A percentile compares a stretch with the other conserved stretches of the same genome.
Evolutionary conservation across 2,113 vertebrate genomes (phyloP).

Genomic region (Paramisgurnus dabryanus): DNA sequence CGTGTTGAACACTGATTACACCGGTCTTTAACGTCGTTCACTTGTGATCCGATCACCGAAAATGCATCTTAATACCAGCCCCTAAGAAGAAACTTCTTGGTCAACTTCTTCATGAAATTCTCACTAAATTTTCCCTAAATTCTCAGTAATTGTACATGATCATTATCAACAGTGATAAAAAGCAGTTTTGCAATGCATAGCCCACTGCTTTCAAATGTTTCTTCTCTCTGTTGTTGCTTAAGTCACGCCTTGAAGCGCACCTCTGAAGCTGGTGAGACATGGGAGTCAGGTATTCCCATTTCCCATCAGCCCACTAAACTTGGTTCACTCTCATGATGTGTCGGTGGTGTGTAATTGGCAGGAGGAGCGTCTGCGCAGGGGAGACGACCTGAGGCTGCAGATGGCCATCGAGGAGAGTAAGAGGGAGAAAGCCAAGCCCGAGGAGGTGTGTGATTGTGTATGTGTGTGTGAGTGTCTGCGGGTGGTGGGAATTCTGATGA

Average conservation of each 20-base stretch:
- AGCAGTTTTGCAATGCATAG: neutral
- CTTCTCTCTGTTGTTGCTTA: neutral
- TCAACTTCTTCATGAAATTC: too few species aligned
- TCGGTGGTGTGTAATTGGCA: slow-evolving; percentile 67
- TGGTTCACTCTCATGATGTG: slow-evolving; percentile 24
- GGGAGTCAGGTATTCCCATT: slow-evolving; percentile 39
- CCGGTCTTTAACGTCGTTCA: too few species aligned
- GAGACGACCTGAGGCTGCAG: slow-evolving; percentile 89
- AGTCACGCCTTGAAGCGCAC: slow-evolving; percentile 28
- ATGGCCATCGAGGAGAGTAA: slow-evolving; percentile 93
- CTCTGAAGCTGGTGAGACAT: slow-evolving; percentile 41
- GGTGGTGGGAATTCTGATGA: neutral
- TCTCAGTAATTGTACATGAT: neutral
- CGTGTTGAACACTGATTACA: too few species aligned
- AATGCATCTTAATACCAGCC: too few species aligned
- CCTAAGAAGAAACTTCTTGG: too few species aligned
- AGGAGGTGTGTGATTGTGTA: slow-evolving; percentile 72
- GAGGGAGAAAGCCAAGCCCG: slow-evolving; percentile 81
- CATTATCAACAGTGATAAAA: slow-evolving; percentile 11
- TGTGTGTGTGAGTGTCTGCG: slow-evolving; percentile 2
- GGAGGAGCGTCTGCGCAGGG: slow-evolving; percentile 88
- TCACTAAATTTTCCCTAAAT: neutral
- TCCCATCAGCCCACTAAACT: slow-evolving; percentile 38
- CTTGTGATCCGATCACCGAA: too few species aligned
- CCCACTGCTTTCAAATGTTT: slow-evolving; percentile 4